Evolutionary conservation across 2,113 vertebrate genomes (phyloP).

Genomic region (Bolborhynchus lineola): DNA sequence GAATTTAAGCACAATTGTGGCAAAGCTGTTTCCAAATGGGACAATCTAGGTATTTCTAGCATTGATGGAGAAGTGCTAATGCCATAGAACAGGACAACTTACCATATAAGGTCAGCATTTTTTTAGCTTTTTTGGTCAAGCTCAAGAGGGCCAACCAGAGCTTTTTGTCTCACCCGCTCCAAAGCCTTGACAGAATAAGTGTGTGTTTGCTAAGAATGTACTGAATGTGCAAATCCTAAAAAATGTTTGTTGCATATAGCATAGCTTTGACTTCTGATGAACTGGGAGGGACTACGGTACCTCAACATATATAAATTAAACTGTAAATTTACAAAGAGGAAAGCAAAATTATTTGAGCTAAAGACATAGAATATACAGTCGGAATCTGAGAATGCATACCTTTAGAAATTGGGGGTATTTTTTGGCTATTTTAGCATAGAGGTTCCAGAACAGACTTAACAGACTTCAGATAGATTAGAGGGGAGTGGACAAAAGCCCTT

Average conservation of each 20-base stretch:
- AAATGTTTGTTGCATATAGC: neutral
- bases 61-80: neutral
- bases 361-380: neutral
- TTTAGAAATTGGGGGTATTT: neutral
- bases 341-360: neutral
- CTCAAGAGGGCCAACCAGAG: neutral
- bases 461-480: neutral
- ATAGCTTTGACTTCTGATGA: neutral
- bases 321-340: neutral
- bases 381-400: neutral
- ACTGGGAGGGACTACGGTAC: neutral
- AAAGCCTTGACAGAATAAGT: neutral
- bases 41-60: neutral
- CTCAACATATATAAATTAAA: neutral
- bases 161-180: neutral
- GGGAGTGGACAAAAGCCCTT: neutral
- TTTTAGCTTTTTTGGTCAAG: neutral
- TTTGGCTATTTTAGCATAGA: neutral
- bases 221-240: neutral
- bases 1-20: neutral
- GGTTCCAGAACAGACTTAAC: neutral
- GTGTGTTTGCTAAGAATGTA: neutral
- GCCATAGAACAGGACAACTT: neutral
- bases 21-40: neutral
- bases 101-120: neutral